Percentiles rank a stretch among this genome's conserved stretches.
Conservation (phyloP, 2,888 invertebrate species). For the Xestia xanthographa region DNA sequence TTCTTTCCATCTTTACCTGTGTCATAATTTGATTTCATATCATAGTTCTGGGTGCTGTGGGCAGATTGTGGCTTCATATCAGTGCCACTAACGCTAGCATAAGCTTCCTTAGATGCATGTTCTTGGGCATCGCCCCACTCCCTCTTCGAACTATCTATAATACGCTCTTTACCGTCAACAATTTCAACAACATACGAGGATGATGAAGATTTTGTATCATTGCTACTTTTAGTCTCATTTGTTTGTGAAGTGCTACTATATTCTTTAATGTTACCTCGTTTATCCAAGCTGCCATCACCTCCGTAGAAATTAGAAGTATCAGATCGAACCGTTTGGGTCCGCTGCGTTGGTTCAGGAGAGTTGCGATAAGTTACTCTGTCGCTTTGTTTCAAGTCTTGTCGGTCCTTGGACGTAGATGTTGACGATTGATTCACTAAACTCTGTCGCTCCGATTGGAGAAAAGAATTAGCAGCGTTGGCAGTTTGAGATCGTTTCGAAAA, state of each 20-base stretch:
- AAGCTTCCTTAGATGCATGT: constrained; percentile 87
- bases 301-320: constrained; percentile 84
- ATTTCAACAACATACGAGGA: constrained; percentile 92
- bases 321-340: constrained; percentile 78
- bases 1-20: constrained; percentile 89
- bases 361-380: constrained; percentile 79
- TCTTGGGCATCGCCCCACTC: constrained; percentile 90
- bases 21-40: constrained; percentile 90
- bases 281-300: constrained; percentile 82
- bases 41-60: constrained; percentile 88
- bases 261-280: constrained; percentile 80
- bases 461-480: constrained; percentile 83
- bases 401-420: constrained; percentile 67
- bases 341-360: constrained; percentile 77
- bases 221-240: constrained; percentile 90
- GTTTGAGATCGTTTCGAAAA: constrained; percentile 81
- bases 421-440: constrained; percentile 78
- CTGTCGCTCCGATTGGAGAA: constrained; percentile 86
- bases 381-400: constrained; percentile 77
- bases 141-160: constrained; percentile 90
- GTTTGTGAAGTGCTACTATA: constrained; percentile 84
- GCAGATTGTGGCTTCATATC: constrained; percentile 90
- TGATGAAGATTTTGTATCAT: constrained; percentile 91
- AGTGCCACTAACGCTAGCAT: constrained; percentile 90
- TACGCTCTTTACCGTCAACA: constrained; percentile 92